These are phyloP conservation scores for Lipophrys pholis DNA, from an alignment of 2,113 vertebrate genomes.

Conservation along the genomic window DNA sequence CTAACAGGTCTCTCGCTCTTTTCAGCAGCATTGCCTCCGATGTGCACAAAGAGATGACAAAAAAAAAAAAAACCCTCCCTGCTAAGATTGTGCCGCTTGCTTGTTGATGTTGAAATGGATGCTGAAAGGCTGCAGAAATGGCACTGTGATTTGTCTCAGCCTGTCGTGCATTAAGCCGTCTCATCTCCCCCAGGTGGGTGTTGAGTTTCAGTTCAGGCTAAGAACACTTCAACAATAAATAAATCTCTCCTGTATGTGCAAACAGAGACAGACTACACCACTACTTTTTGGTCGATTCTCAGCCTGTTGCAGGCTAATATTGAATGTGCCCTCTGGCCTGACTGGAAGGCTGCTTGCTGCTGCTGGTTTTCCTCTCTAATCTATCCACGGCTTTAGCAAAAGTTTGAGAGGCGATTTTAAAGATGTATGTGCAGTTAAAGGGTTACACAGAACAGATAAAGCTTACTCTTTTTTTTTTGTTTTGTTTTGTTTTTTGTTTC, in stretches of 20 bases:
- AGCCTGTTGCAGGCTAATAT: slow-evolving; percentile 12
- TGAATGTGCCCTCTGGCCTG: background rate
- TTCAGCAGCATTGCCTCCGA: slow-evolving; percentile 15
- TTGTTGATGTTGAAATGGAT: slow-evolving; percentile 59
- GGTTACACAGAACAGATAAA: background rate
- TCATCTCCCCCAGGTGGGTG: slow-evolving; percentile 55
- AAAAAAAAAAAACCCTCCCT: background rate
- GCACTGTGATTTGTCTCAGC: slow-evolving; percentile 52
- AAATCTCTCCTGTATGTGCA: slow-evolving; percentile 37
- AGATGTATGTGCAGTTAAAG: slow-evolving; percentile 12
- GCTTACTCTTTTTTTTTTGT: too few relatives aligned
- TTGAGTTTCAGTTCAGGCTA: slow-evolving; percentile 53
- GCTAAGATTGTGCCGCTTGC: slow-evolving; percentile 8
- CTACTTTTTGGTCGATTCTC: slow-evolving; percentile 5
- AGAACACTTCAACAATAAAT: slow-evolving; percentile 63
- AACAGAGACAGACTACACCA: slow-evolving; percentile 16
- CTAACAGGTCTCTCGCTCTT: slow-evolving; percentile 53
- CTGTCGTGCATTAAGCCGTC: slow-evolving; percentile 55
- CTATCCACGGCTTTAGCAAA: slow-evolving; percentile 2
- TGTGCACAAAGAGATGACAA: slow-evolving; percentile 36
- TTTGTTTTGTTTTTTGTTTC: background rate
- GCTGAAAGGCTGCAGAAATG: slow-evolving; percentile 34
- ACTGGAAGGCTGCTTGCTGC: background rate
- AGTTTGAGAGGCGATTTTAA: slow-evolving; percentile 44
- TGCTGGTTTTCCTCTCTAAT: background rate